Conservation (phyloP, 2,888 invertebrate genomes). For the Meiosimyza platycephala region DNA sequence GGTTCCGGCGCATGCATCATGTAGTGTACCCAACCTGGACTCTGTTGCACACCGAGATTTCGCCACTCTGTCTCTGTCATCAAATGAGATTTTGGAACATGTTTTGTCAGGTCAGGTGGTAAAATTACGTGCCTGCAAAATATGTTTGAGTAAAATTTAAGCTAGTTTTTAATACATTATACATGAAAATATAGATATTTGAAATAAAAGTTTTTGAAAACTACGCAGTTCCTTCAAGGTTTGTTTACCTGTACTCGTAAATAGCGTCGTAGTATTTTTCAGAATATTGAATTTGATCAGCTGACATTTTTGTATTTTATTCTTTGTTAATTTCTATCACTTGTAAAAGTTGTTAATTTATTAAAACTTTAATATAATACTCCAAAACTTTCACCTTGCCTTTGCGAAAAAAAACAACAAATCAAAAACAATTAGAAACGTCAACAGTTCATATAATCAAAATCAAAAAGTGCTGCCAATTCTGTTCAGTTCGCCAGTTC, state of each 20-base stretch:
- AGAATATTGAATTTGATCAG: conserved; percentile 90
- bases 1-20: conserved; percentile 91
- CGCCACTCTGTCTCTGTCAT: conserved; percentile 97
- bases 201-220: neutral
- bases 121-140: conserved; percentile 86
- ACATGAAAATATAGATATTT: no score
- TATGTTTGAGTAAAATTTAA: neutral
- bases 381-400: no score
- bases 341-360: no score
- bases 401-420: no score
- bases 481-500: no score
- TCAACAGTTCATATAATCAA: no score
- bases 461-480: no score
- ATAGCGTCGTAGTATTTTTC: conserved; percentile 89
- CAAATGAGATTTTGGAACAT: conserved; percentile 88
- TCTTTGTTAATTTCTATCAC: neutral
- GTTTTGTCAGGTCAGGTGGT: conserved; percentile 84
- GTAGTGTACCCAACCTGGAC: conserved; percentile 80
- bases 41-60: conserved; percentile 93
- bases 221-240: neutral
- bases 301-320: conserved; percentile 70
- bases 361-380: no score
- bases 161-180: neutral
- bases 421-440: no score
- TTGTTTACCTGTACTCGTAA: conserved; percentile 85